Percentiles rank a stretch among this genome's conserved stretches.
phyloP scores from a whole-genome alignment of 2,888 invertebrate species.

The Cataglyphis altisquamis region DNA sequence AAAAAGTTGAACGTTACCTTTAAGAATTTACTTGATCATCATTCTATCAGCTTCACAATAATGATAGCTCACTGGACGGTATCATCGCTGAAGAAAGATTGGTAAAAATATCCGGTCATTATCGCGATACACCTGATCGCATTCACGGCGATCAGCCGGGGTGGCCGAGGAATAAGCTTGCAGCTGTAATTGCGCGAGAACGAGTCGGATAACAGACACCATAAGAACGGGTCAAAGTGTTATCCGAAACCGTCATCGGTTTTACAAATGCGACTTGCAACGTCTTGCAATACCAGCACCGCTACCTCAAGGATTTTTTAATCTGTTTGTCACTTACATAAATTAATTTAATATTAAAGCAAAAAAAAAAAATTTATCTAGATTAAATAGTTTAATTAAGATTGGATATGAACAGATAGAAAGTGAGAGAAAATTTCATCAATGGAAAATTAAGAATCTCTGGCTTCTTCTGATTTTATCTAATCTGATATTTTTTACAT shows the following conservation, averaged over 20 bases:
- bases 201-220: conserved; percentile 75
- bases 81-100: background rate
- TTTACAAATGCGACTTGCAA: conserved; percentile 21
- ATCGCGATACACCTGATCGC: conserved; percentile 42
- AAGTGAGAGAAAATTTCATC: background rate
- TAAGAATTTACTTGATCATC: background rate
- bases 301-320: background rate
- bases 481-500: background rate
- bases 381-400: background rate
- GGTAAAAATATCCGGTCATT: conserved; percentile 26
- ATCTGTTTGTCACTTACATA: background rate
- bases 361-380: background rate
- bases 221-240: conserved; percentile 45
- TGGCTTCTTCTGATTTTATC: background rate
- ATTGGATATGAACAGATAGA: background rate
- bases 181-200: conserved; percentile 43
- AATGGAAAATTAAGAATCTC: background rate
- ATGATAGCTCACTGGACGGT: conserved; percentile 4
- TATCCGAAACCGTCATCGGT: conserved; percentile 65
- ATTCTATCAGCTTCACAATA: background rate
- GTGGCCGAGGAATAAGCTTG: conserved; percentile 61
- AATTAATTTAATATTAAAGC: background rate
- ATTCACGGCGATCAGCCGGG: conserved; percentile 44
- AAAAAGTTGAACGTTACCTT: conserved; percentile 22
- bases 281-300: background rate